Evolutionary conservation across 2,797 vertebrate species (phyloP).

Genomic region (Lindbergichthys nudifrons): DNA sequence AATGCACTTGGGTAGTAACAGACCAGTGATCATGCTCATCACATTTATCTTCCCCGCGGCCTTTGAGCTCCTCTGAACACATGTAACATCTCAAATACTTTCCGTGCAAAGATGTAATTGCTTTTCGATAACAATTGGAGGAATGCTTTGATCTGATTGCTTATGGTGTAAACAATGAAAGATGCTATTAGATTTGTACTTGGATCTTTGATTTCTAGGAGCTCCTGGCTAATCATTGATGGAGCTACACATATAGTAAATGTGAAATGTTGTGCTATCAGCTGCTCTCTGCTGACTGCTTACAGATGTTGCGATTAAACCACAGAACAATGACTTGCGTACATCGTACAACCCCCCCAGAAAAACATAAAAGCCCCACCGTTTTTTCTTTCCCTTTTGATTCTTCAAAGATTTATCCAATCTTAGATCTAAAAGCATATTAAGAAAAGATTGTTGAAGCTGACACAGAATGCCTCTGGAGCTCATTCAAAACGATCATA

Average conservation of each 20-base stretch:
- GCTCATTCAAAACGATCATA: conserved; percentile 32
- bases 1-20: conserved; percentile 69
- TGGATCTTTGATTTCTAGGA: conserved; percentile 33
- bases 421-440: conserved; percentile 47
- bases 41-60: conserved; percentile 33
- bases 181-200: conserved; percentile 38
- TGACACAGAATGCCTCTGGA: conserved; percentile 37
- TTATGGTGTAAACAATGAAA: conserved; percentile 48
- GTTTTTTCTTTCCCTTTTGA: conserved; percentile 38
- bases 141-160: conserved; percentile 66
- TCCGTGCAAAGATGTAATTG: conserved; percentile 56
- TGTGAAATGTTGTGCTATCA: conserved; percentile 16
- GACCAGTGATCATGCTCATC: conserved; percentile 30
- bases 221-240: conserved; percentile 25
- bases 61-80: conserved; percentile 45
- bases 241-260: conserved; percentile 1
- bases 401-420: conserved; percentile 28
- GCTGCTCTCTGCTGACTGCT: conserved; percentile 58
- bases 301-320: conserved; percentile 74
- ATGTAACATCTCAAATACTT: conserved; percentile 48
- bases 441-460: conserved; percentile 13
- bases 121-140: conserved; percentile 58
- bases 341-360: conserved; percentile 13
- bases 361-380: conserved; percentile 48
- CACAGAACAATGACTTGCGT: conserved; percentile 56